phyloP scores from a whole-genome alignment of 2,888 invertebrate genomes.

The Axea sp. region DNA sequence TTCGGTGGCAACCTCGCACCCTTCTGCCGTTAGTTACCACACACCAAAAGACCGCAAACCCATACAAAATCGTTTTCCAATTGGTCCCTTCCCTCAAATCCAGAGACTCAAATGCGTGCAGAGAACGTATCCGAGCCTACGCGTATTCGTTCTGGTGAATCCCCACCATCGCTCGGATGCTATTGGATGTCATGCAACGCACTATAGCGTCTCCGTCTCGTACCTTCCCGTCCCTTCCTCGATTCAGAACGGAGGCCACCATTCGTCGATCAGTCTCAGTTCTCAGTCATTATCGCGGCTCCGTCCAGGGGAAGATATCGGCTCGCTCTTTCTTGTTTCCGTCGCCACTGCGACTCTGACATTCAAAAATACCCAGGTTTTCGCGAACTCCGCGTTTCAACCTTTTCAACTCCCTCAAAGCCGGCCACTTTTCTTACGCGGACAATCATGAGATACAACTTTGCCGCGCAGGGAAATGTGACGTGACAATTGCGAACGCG shows the following conservation, averaged over 20 bases:
- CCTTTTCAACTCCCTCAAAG: too few relatives aligned
- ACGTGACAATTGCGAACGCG: slow-evolving; percentile 50
- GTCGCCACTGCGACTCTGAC: too few relatives aligned
- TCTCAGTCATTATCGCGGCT: slow-evolving; percentile 49
- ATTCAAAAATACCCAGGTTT: background rate
- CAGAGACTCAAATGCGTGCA: slow-evolving; percentile 43
- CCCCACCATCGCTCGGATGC: slow-evolving; percentile 48
- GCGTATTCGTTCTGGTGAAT: slow-evolving; percentile 42
- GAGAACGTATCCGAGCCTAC: slow-evolving; percentile 23
- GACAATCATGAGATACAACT: slow-evolving; percentile 36
- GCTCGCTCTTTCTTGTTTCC: background rate
- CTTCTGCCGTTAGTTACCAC: too few relatives aligned
- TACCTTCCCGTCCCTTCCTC: slow-evolving; percentile 43
- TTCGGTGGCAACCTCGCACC: too few relatives aligned
- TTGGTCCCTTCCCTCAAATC: background rate
- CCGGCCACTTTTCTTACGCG: background rate
- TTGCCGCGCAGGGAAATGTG: slow-evolving; percentile 40
- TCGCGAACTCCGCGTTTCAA: background rate
- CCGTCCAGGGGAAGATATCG: slow-evolving; percentile 4
- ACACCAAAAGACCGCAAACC: too few relatives aligned
- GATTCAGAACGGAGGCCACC: slow-evolving; percentile 29
- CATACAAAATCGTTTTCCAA: background rate
- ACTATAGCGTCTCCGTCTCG: slow-evolving; percentile 46
- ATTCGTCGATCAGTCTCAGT: slow-evolving; percentile 39
- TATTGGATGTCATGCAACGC: slow-evolving; percentile 40